phyloP scores from a whole-genome alignment of 2,888 invertebrate species.

The Drosophila glabriapex region DNA sequence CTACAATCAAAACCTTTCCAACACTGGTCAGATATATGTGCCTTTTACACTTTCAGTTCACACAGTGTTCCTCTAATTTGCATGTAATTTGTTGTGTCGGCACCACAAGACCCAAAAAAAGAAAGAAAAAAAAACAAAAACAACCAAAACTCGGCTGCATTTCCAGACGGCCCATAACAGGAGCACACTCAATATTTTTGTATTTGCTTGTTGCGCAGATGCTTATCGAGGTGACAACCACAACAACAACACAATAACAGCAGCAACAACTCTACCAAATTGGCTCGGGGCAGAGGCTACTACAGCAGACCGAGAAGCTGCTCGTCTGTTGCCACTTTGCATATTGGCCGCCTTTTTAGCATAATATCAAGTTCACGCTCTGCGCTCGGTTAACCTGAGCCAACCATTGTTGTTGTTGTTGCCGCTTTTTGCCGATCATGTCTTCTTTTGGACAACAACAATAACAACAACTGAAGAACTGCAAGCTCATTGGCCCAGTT shows the following conservation, averaged over 20 bases:
- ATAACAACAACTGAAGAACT: slow-evolving; percentile 16
- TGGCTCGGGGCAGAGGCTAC: slow-evolving; percentile 47
- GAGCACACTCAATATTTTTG: slow-evolving; percentile 64
- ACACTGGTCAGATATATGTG: neutral
- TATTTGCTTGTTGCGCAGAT: slow-evolving; percentile 52
- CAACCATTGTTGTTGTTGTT: slow-evolving; percentile 31
- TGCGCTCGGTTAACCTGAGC: slow-evolving; percentile 57
- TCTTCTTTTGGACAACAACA: slow-evolving; percentile 60
- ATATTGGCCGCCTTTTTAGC: slow-evolving; percentile 57
- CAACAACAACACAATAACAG: slow-evolving; percentile 28
- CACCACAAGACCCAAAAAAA: slow-evolving; percentile 36
- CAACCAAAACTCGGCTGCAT: slow-evolving; percentile 19
- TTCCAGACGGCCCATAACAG: slow-evolving; percentile 49
- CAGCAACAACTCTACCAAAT: slow-evolving; percentile 59
- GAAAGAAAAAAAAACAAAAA: neutral
- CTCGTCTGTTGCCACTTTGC: slow-evolving; percentile 64
- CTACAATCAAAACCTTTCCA: neutral
- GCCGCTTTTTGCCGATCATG: slow-evolving; percentile 42
- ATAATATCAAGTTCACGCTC: slow-evolving; percentile 76
- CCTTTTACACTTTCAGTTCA: neutral
- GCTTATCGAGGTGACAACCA: slow-evolving; percentile 73
- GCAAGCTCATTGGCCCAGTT: slow-evolving; percentile 67
- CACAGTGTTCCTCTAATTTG: slow-evolving; percentile 55
- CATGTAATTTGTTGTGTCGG: slow-evolving; percentile 74
- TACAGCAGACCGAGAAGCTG: slow-evolving; percentile 22